Evolutionary conservation across 2,888 invertebrate species (phyloP), one percentile per base, ranked within the genome.

Genomic region (Lacanobia wlatinum): DNA sequence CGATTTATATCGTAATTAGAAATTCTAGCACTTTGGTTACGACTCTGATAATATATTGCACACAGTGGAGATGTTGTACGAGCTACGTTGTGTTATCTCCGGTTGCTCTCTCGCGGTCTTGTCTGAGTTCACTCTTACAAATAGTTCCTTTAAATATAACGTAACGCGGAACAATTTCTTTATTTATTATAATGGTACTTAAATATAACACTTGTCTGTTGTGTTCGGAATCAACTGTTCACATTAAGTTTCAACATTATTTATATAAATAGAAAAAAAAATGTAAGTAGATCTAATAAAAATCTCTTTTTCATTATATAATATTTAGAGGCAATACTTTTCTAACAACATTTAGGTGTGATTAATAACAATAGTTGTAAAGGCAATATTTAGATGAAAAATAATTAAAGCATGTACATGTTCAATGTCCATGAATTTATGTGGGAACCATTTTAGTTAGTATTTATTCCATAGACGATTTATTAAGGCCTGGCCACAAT

Each of bases 311-410:
- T 94, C 93, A 90, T n/a, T 92, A 89, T 92, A 89, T 93, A 91
- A 93, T 92, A 92, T 92, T 93, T 95, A 96, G 95, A 94, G 94
- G 94, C 95, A 94, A 94, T 95, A 95, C 94, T 94, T 95, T 95
- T 95, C 92, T 95, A 94, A 95, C 92, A 93, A 94, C 92, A 92
- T 94, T 92, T 95, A 95, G 94, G 92, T 94, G 95, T 95, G 91
- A 93, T 90, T 92, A 91, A 92, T 93, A 94, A 95, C 94, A 94
- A 94, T 95, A 95, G 93, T 89, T 92, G 90, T 93, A 93, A 94
- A 92, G 88, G 92, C 92, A 93, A 93, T 93, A 93, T 94, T 92
- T 94, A 94, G 93, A 94, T 84, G 74, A 82, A 78, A 80, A 70
- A 84, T 90, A 88, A 91, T 91, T 90, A 88, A 91, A 91, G 86